These are phyloP conservation scores for Chiloscyllium punctatum DNA, from an alignment of 2,797 vertebrate genomes.

Conservation along the genomic window DNA sequence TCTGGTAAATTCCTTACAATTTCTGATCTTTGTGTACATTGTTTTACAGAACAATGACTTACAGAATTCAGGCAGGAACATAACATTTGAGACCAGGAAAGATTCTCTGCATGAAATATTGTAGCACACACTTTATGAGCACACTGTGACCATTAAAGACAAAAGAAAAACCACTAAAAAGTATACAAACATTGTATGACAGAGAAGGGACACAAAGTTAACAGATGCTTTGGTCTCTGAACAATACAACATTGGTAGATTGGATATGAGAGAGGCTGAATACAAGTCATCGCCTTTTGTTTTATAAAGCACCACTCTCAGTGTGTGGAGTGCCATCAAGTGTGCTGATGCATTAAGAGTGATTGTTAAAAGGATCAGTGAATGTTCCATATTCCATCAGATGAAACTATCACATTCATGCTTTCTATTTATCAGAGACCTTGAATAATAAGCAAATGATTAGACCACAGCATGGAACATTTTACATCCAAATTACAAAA, in stretches of 20 bases:
- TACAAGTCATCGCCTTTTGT: neutral
- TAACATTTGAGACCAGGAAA: neutral
- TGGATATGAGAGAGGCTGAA: neutral
- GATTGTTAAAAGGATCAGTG: neutral
- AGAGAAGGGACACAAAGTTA: neutral
- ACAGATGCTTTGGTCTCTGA: neutral
- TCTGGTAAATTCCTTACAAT: neutral
- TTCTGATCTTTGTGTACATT: neutral
- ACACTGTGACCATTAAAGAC: neutral
- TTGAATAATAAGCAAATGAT: neutral
- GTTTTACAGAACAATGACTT: neutral
- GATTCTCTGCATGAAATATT: neutral
- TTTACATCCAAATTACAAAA: neutral
- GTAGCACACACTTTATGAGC: neutral
- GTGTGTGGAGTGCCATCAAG: neutral
- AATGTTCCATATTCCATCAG: neutral
- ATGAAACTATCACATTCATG: neutral
- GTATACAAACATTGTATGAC: neutral
- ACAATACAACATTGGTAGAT: neutral
- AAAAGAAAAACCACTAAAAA: neutral
- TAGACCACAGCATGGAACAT: neutral
- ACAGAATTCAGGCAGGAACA: neutral
- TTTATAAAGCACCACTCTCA: neutral
- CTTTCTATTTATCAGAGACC: neutral
- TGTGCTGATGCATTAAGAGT: neutral